Evolutionary conservation across 2,888 invertebrate genomes (phyloP).

Genomic region (Chrysomela aeneicollis): DNA sequence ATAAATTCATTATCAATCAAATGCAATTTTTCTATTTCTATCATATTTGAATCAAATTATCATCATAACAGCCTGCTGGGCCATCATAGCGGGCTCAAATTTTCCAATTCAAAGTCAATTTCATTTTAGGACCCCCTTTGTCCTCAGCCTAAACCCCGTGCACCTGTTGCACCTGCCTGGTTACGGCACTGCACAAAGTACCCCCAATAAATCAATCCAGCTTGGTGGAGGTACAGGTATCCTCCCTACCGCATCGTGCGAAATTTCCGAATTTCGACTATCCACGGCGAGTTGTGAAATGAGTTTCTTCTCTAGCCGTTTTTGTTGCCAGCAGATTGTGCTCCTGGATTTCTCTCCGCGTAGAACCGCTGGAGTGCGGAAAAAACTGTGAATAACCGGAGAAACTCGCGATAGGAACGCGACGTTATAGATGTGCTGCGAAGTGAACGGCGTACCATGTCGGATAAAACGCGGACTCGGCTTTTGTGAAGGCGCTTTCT

Average conservation of each 20-base stretch:
- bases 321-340: conserved; percentile 8
- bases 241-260: no score
- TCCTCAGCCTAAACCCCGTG: no score
- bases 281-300: not conserved
- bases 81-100: no score
- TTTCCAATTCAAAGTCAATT: not conserved
- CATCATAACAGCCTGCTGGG: no score
- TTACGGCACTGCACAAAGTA: not conserved
- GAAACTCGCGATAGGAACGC: conserved; percentile 34
- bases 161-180: not conserved
- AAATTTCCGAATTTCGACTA: not conserved
- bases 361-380: conserved; percentile 8
- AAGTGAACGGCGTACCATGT: conserved; percentile 35
- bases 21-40: no score
- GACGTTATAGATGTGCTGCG: conserved; percentile 30
- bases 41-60: no score
- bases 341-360: conserved; percentile 14
- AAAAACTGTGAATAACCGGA: conserved; percentile 25
- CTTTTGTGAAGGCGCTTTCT: conserved; percentile 52
- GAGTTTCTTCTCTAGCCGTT: conserved; percentile 9
- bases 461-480: conserved; percentile 22
- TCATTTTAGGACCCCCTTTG: not conserved
- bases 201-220: no score
- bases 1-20: no score
- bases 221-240: no score